Evolutionary conservation across 2,797 vertebrate genomes (phyloP).

Genomic region (Pogoniulus pusillus): DNA sequence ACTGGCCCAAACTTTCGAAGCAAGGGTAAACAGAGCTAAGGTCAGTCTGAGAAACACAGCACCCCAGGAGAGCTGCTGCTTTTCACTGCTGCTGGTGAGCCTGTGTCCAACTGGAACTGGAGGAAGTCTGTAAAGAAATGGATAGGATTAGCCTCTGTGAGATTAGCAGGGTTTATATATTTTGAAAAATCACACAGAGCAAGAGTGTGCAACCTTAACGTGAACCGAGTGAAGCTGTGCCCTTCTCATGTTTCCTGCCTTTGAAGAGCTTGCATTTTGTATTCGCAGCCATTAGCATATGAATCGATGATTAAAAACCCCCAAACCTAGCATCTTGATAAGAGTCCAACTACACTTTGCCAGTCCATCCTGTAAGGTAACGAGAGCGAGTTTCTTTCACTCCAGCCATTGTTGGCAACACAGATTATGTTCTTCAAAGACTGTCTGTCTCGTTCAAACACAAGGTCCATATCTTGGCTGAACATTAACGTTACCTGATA

Average conservation of each 20-base stretch:
- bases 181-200: neutral
- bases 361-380: slow-evolving; percentile 68
- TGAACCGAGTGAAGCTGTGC: slow-evolving; percentile 23
- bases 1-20: slow-evolving; percentile 16
- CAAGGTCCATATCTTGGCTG: slow-evolving; percentile 70
- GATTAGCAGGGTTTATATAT: neutral
- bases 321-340: slow-evolving; percentile 62
- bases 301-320: slow-evolving; percentile 52
- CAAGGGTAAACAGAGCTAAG: slow-evolving; percentile 60
- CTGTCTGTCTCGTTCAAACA: slow-evolving; percentile 67
- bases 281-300: slow-evolving; percentile 68
- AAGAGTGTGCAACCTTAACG: slow-evolving; percentile 24
- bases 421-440: slow-evolving; percentile 76
- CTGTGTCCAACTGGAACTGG: neutral
- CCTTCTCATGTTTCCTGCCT: slow-evolving; percentile 36
- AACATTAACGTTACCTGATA: slow-evolving; percentile 77
- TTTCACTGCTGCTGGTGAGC: neutral
- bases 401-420: slow-evolving; percentile 67
- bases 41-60: slow-evolving; percentile 30
- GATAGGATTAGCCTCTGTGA: neutral
- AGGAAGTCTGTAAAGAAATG: neutral
- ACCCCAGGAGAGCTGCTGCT: slow-evolving; percentile 28
- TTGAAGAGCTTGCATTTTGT: slow-evolving; percentile 60
- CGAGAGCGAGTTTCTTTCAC: slow-evolving; percentile 67
- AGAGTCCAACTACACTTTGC: slow-evolving; percentile 56